Evolutionary conservation across 1,140 invertebrate species (phyloP), one percentile per base, ranked within the genome.

Genomic region (Armadillidium nasatum): DNA sequence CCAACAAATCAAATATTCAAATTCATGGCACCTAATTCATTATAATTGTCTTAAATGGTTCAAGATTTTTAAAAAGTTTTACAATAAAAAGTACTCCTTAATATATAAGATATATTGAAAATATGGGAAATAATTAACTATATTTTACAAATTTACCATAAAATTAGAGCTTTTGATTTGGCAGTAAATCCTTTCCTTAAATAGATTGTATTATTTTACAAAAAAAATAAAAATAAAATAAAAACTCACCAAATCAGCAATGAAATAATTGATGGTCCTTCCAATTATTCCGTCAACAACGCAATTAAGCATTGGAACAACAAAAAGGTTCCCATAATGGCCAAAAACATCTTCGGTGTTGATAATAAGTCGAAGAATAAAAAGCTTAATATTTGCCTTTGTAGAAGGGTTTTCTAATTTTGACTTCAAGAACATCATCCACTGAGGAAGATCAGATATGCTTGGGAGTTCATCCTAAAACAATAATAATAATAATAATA

Each of bases 201-300:
- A 33, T 3, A 33, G 2, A 33, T 33, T 33, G 6, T 33, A 33
- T 33, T 1, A 33, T 3, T 6, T 33, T 33, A 33, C n/a, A 70
- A 21, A 23, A 70, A 70, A 23, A 19, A 66, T n/a, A 33, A 33
- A 33, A 33, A 33, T 33, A 33, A 33, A 33, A 33, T 33, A 33
- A 33, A 33, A 33, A 33, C 74, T 44, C 44, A 75, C 74, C 23
- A 76, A 19, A 71, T 76, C 74, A 46, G 74, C 67, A 44, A 76
- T 21, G 43, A 76, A 76, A 44, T 76, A 76, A 50, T 71, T 76
- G 11, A 72, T 68, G 44, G 44, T 68, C 10, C 13, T n/a, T 10
- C 74, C 68, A 7, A 44, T 44, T 10, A 66, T 76, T 23, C 67
- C 67, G 44, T 76, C 74, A 19, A 33, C 46, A 19, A 76, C 46